phyloP scores from a whole-genome alignment of 2,113 vertebrate species.

The Indri indri region DNA sequence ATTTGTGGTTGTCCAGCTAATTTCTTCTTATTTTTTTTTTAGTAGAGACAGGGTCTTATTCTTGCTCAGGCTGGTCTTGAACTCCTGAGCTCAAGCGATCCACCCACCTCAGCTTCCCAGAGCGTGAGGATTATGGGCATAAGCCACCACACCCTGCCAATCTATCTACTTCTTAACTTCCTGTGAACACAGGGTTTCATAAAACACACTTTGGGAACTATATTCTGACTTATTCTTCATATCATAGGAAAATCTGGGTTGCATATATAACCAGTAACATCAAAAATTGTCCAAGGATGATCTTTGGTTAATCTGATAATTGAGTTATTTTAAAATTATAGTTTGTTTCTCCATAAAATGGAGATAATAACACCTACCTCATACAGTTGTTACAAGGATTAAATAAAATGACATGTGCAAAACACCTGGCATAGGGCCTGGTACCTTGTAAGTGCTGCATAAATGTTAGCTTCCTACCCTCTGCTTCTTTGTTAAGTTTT shows the following conservation, averaged over 20 bases:
- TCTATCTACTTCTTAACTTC: not conserved
- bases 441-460: not conserved
- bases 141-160: no score
- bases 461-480: slow-evolving; percentile 2
- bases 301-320: slow-evolving; percentile 49
- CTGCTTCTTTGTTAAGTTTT: slow-evolving; percentile 21
- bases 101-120: no score
- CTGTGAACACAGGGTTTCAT: not conserved
- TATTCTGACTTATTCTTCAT: slow-evolving; percentile 10
- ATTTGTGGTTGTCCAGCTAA: no score
- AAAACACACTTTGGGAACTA: slow-evolving; percentile 3
- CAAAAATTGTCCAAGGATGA: not conserved
- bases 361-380: slow-evolving; percentile 8
- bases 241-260: not conserved
- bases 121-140: no score
- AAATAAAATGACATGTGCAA: slow-evolving; percentile 23
- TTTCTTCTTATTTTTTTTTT: no score
- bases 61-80: no score
- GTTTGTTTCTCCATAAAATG: slow-evolving; percentile 40
- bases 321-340: slow-evolving; percentile 58
- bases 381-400: not conserved
- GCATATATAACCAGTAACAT: not conserved
- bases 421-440: not conserved
- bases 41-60: no score
- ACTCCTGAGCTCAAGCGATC: no score